phyloP scores from a whole-genome alignment of 2,113 vertebrate genomes.

The Azemiops feae region DNA sequence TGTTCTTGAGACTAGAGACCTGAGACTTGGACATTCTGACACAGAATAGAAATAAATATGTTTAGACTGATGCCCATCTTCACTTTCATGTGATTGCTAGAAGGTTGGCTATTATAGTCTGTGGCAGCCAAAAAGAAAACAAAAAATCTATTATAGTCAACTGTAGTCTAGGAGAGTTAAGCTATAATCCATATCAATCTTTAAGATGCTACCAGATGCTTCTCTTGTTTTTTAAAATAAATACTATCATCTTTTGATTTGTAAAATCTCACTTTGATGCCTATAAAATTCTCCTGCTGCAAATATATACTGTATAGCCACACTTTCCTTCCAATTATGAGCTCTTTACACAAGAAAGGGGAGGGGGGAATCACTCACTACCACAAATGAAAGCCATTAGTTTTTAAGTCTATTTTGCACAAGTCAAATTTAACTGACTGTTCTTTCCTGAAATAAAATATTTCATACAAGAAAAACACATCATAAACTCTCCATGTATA shows the following conservation, averaged over 20 bases:
- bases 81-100: neutral
- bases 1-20: neutral
- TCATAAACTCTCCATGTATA: neutral
- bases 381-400: constrained; percentile 28
- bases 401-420: neutral
- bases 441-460: neutral
- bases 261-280: neutral
- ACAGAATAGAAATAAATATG: neutral
- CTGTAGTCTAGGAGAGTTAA: neutral
- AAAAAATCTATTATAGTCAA: neutral
- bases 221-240: neutral
- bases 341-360: constrained; percentile 10
- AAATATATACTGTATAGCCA: neutral
- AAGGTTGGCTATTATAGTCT: neutral
- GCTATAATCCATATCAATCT: neutral
- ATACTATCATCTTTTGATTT: neutral
- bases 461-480: constrained; percentile 36
- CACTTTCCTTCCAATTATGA: constrained; percentile 12
- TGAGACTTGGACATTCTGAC: neutral
- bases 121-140: neutral
- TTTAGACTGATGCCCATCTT: neutral
- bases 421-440: constrained; percentile 18
- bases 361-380: neutral
- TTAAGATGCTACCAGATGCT: neutral
- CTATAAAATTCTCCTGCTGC: constrained; percentile 4